Evolutionary conservation across 2,888 invertebrate species (phyloP).

Genomic region (Lissonota sp.): DNA sequence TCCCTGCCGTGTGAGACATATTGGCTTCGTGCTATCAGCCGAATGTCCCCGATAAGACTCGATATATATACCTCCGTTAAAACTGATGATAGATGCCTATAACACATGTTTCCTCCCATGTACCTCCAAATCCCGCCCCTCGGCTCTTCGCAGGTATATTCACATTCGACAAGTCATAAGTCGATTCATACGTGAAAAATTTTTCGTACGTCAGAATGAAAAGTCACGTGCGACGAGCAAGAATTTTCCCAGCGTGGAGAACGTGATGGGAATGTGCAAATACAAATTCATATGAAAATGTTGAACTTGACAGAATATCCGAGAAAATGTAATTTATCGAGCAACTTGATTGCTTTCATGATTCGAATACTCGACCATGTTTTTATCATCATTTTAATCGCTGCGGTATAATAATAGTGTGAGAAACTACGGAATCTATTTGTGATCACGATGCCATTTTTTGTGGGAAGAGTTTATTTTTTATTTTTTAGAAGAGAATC

Average conservation of each 20-base stretch:
- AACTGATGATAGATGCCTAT: not conserved
- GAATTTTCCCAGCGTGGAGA: not conserved
- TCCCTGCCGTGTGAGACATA: conserved; percentile 25
- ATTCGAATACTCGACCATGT: too few species aligned
- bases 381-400: too few species aligned
- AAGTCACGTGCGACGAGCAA: conserved; percentile 7
- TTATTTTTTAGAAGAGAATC: too few species aligned
- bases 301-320: too few species aligned
- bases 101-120: not conserved
- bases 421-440: too few species aligned
- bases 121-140: conserved; percentile 3
- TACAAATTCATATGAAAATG: too few species aligned
- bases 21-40: conserved; percentile 36
- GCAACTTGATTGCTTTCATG: too few species aligned
- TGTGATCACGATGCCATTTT: too few species aligned
- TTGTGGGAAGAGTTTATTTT: too few species aligned
- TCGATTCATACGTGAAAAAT: conserved; percentile 29
- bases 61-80: not conserved
- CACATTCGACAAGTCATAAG: conserved; percentile 33
- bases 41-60: conserved; percentile 31
- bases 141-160: conserved; percentile 10
- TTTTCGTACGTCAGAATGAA: conserved; percentile 6
- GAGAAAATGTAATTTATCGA: too few species aligned
- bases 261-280: conserved; percentile 41
- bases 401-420: too few species aligned